Evolutionary conservation across 1,140 invertebrate genomes (phyloP), one percentile per base, ranked within the genome.

Genomic region (Gryllus bimaculatus): DNA sequence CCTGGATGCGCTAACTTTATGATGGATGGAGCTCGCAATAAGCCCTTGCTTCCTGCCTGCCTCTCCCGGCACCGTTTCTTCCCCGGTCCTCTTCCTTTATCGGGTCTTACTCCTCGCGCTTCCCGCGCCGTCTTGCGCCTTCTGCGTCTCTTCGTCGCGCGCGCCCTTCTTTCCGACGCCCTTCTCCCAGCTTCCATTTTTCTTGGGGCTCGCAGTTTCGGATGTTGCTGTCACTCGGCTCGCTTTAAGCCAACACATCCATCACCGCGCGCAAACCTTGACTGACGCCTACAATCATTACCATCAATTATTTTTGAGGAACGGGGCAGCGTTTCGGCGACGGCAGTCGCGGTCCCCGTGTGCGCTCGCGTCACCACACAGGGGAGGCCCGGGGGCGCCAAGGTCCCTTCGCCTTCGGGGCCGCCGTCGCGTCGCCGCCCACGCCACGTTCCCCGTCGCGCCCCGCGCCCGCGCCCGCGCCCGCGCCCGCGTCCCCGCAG

Each of bases 271-370:
- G 54, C 54, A 66, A 66, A 66, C 54, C 18, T 66, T 66, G 54
- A 66, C 54, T 66, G 54, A 66, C 54, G 18, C 54, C 54, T 66
- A 66, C 54, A 66, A 66, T 66, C 54, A 66, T 66, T 66, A 66
- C 54, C 54, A 66, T 66, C 54, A 66, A 66, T 66, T 66, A 66
- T 66, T 66, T 66, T 66, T 66, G 54, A 66, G 54, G 54, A 66
- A 18, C 54, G 10, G 54, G 54, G 54, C 10, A 66, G 18, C 18
- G 54, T 66, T 66, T 66, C 54, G 54, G 54, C 54, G 54, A 39
- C 26, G 26, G 26, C 26, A 39, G 26, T 39, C 26, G 26, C 26
- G 26, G 26, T 39, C 26, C 26, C 26, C 26, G 26, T 39, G 26
- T 39, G 26, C 26, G 26, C 26, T 39, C 26, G 26, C 26, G 26